phyloP scores from a whole-genome alignment of 1,140 invertebrate species.

The Drosophila orena region DNA sequence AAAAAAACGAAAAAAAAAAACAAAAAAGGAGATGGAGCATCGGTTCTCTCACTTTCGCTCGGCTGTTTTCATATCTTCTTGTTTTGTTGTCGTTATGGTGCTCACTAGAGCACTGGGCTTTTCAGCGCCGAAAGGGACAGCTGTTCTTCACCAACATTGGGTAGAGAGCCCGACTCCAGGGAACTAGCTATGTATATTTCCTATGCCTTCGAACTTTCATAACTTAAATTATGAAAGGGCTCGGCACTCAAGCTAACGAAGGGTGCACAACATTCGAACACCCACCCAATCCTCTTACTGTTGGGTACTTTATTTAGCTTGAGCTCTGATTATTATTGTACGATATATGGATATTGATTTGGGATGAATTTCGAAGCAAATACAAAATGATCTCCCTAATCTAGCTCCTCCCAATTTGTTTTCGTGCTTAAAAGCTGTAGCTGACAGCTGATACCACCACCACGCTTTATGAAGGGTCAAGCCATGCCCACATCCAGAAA shows the following conservation, averaged over 20 bases:
- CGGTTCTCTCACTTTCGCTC: slow-evolving; percentile 24
- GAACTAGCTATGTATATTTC: background rate
- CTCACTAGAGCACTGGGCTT: slow-evolving; percentile 31
- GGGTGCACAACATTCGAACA: no score
- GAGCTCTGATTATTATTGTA: no score
- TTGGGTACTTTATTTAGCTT: no score
- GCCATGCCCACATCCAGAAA: slow-evolving; percentile 37
- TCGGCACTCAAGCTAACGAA: no score
- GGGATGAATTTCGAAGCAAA: no score
- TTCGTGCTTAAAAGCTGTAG: slow-evolving; percentile 7
- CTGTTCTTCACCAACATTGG: slow-evolving; percentile 10
- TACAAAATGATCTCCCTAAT: background rate
- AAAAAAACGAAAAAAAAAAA: background rate
- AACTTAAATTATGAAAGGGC: background rate
- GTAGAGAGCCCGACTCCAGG: slow-evolving; percentile 1
- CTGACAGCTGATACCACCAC: slow-evolving; percentile 53
- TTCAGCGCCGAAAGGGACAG: slow-evolving; percentile 22
- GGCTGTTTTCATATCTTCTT: slow-evolving; percentile 14
- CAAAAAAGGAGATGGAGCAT: slow-evolving; percentile 6
- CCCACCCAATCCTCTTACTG: no score
- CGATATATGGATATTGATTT: no score
- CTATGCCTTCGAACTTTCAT: background rate
- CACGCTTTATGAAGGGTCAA: slow-evolving; percentile 15
- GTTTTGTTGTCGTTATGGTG: slow-evolving; percentile 28
- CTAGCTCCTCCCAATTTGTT: background rate